Conservation (phyloP, 2,888 invertebrate species). For the Leuctra nigra region DNA sequence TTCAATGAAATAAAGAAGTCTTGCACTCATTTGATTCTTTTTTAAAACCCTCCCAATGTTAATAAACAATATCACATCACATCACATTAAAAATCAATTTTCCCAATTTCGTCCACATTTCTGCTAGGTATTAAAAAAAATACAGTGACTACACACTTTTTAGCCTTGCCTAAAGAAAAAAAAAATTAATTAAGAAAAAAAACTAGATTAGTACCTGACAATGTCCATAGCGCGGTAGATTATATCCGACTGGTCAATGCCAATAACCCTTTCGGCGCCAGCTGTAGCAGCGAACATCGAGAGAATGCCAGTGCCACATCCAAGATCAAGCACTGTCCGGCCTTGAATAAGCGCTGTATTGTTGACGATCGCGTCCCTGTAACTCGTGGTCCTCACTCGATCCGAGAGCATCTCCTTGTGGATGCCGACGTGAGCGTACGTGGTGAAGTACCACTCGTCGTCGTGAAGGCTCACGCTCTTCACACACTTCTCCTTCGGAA, state of each 20-base stretch:
- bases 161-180: too few relatives aligned
- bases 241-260: conserved; percentile 93
- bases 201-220: conserved; percentile 52
- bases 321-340: conserved; percentile 88
- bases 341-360: conserved; percentile 62
- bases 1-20: too few relatives aligned
- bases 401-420: conserved; percentile 94
- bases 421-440: conserved; percentile 48
- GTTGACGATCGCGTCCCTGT: conserved; percentile 72
- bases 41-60: too few relatives aligned
- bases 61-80: too few relatives aligned
- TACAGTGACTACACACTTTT: too few relatives aligned
- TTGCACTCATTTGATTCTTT: too few relatives aligned
- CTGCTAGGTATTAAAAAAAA: too few relatives aligned
- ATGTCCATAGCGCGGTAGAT: conserved; percentile 95
- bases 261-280: conserved; percentile 84
- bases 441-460: conserved; percentile 54
- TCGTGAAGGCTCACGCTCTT: conserved; percentile 50
- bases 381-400: conserved; percentile 77
- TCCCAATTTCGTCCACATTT: too few relatives aligned
- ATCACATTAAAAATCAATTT: too few relatives aligned
- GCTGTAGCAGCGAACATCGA: conserved; percentile 97
- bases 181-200: not conserved
- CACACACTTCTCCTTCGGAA: conserved; percentile 36
- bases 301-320: conserved; percentile 95